These are phyloP conservation scores for Spilarctia lutea DNA, from an alignment of 2,888 invertebrate species.

Conservation along the genomic window DNA sequence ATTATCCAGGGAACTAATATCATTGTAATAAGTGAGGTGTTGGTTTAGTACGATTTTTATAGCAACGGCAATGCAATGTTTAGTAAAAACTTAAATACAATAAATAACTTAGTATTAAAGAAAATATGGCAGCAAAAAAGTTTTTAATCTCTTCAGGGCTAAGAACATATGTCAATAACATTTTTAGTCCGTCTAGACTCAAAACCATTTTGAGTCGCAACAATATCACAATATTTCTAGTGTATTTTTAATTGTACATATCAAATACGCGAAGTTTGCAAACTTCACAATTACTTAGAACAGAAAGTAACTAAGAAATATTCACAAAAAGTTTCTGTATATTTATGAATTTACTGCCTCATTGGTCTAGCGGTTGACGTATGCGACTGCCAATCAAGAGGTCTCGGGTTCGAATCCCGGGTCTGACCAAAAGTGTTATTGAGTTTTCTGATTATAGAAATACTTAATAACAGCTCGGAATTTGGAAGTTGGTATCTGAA, in stretches of 20 bases:
- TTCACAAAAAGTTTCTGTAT: background rate
- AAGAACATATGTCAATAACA: background rate
- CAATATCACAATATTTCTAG: background rate
- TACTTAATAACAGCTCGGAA: too few species aligned
- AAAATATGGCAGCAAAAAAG: background rate
- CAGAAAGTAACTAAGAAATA: background rate
- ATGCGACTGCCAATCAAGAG: too few species aligned
- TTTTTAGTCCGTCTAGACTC: background rate
- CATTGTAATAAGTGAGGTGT: background rate
- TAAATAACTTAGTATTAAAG: background rate
- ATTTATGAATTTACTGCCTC: too few species aligned
- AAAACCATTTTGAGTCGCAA: background rate
- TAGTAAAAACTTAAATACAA: background rate
- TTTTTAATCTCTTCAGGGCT: background rate
- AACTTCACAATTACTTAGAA: background rate
- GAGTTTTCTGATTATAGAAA: too few species aligned
- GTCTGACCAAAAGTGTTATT: too few species aligned
- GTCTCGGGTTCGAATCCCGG: too few species aligned
- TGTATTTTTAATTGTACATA: constrained; percentile 3
- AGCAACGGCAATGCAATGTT: background rate
- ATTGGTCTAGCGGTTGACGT: too few species aligned
- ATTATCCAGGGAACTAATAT: background rate
- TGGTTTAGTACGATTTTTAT: background rate
- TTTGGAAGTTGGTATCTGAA: too few species aligned
- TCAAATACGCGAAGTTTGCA: background rate